These are phyloP conservation scores for Drosophila anomelani DNA, from an alignment of 2,888 invertebrate genomes.

Conservation along the genomic window DNA sequence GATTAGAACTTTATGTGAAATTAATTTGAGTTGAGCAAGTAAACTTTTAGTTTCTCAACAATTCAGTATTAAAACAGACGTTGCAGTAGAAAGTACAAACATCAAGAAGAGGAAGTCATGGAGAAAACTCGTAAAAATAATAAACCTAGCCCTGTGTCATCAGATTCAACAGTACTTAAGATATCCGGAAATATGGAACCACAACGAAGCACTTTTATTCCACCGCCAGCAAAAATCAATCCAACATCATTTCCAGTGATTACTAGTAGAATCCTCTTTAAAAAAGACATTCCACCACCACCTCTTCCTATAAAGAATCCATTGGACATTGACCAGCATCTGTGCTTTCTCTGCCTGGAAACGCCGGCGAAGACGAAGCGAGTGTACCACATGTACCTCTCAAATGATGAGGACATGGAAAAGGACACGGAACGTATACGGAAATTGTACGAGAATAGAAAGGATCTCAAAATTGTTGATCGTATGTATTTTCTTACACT, in stretches of 20 bases:
- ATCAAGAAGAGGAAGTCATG: not conserved
- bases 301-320: not conserved
- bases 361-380: not conserved
- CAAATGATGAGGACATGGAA: slow-evolving; percentile 4
- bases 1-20: not conserved
- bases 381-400: slow-evolving; percentile 36
- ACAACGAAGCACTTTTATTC: not conserved
- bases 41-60: no score
- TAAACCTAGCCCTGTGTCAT: not conserved
- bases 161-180: not conserved
- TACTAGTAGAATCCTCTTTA: slow-evolving; percentile 20
- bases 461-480: slow-evolving; percentile 17
- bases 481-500: not conserved
- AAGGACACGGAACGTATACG: slow-evolving; percentile 1
- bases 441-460: slow-evolving; percentile 20
- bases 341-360: slow-evolving; percentile 6
- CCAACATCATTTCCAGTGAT: slow-evolving; percentile 21
- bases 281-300: slow-evolving; percentile 2
- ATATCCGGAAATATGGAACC: slow-evolving; percentile 9
- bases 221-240: slow-evolving; percentile 2
- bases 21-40: not conserved
- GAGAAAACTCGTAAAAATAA: not conserved
- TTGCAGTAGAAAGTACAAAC: not conserved
- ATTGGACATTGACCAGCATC: not conserved
- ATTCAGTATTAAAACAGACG: not conserved